Evolutionary conservation across 2,113 vertebrate genomes (phyloP).

Genomic region (Varanus salvator): DNA sequence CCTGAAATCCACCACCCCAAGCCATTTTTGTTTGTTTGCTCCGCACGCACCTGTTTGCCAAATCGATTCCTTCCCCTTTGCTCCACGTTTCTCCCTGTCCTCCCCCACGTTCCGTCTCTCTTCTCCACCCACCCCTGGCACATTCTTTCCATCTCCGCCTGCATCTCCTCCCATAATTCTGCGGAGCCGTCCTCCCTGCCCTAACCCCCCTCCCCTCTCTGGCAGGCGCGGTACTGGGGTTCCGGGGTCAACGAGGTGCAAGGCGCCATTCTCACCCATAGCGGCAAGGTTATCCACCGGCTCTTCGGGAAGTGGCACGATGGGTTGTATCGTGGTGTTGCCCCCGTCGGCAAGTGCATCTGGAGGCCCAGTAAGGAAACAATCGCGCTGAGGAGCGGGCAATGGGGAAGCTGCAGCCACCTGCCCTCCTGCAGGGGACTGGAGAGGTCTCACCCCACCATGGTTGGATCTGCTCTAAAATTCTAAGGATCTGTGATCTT

Average conservation of each 20-base stretch:
- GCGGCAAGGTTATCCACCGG: constrained; percentile 86
- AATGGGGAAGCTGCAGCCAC: neutral
- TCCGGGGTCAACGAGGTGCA: constrained; percentile 87
- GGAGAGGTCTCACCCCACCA: neutral
- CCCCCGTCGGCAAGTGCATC: constrained; percentile 82
- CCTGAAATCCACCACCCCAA: rapidly evolving
- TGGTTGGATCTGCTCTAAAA: neutral
- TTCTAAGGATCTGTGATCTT: neutral
- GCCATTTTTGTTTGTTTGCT: neutral
- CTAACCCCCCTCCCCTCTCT: neutral
- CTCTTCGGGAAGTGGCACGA: constrained; percentile 92
- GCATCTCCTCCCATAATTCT: neutral
- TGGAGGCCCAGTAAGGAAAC: constrained; percentile 90
- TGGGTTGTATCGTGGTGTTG: constrained; percentile 87
- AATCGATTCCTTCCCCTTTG: neutral
- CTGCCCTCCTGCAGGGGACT: neutral
- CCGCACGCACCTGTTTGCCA: rapidly evolving
- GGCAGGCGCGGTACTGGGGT: constrained; percentile 87
- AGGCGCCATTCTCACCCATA: constrained; percentile 84
- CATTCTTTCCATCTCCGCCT: rapidly evolving
- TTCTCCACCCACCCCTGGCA: too few relatives aligned
- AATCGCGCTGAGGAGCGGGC: neutral
- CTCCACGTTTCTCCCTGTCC: neutral
- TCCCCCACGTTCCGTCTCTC: neutral
- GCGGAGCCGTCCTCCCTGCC: neutral